phyloP scores from a whole-genome alignment of 2,888 invertebrate species.

The Philopedon plagiatum region DNA sequence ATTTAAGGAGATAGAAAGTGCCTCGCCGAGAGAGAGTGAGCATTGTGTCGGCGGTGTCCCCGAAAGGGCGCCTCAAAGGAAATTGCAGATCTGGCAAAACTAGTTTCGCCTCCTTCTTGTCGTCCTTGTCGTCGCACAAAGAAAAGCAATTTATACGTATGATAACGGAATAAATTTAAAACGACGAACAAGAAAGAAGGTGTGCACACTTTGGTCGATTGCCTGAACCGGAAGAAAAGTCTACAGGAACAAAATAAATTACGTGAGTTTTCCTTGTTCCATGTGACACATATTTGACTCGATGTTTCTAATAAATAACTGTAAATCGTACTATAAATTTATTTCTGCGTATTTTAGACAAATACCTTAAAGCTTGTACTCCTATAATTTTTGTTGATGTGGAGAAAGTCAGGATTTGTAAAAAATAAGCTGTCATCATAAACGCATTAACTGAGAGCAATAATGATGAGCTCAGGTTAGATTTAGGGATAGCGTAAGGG shows the following conservation, averaged over 20 bases:
- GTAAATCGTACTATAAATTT: too few species aligned
- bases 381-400: too few species aligned
- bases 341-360: too few species aligned
- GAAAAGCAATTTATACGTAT: slow-evolving; percentile 56
- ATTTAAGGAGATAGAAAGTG: slow-evolving; percentile 43
- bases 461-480: too few species aligned
- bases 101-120: slow-evolving; percentile 43
- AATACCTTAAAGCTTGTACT: too few species aligned
- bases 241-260: neutral
- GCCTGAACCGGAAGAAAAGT: neutral
- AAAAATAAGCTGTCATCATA: too few species aligned
- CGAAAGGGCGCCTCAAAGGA: slow-evolving; percentile 31
- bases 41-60: slow-evolving; percentile 21
- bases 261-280: neutral
- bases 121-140: slow-evolving; percentile 49
- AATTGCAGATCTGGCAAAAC: slow-evolving; percentile 47
- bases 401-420: too few species aligned
- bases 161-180: slow-evolving; percentile 57
- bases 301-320: too few species aligned
- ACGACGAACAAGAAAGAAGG: slow-evolving; percentile 16
- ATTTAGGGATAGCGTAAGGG: too few species aligned
- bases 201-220: neutral
- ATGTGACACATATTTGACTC: too few species aligned
- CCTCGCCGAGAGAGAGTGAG: slow-evolving; percentile 35
- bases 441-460: too few species aligned